Conservation (phyloP, 2,113 vertebrate genomes). For the Pandion haliaetus region DNA sequence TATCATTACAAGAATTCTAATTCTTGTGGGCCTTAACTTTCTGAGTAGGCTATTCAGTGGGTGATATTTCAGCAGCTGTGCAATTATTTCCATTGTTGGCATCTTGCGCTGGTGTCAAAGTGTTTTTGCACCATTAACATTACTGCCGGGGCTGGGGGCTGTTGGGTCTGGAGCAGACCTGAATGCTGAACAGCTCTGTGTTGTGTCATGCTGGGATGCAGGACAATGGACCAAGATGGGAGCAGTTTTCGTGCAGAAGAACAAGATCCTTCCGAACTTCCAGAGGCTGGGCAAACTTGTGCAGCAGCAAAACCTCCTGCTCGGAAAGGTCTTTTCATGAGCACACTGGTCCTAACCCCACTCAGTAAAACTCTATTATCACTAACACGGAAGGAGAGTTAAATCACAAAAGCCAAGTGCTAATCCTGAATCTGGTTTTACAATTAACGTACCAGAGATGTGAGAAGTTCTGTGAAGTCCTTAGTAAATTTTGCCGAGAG, state of each 20-base stretch:
- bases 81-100: not conserved
- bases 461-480: not conserved
- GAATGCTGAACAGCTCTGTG: not conserved
- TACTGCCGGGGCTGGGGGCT: not conserved
- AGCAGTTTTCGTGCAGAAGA: not conserved
- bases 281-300: not conserved
- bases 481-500: not conserved
- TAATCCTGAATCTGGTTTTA: not conserved
- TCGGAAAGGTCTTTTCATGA: not conserved
- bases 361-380: not conserved
- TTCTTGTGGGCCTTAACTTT: not conserved
- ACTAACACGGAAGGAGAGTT: not conserved
- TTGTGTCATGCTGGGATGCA: not conserved
- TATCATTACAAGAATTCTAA: not conserved
- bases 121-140: not conserved
- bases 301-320: not conserved
- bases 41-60: not conserved
- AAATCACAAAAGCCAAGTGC: not conserved
- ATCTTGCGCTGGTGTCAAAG: not conserved
- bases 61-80: not conserved
- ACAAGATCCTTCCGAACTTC: not conserved
- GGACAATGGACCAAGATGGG: not conserved
- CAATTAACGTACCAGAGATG: not conserved
- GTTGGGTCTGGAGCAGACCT: not conserved
- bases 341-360: fast-evolving